These are phyloP conservation scores for Caenorhabditis imperialis DNA, from an alignment of 2,888 invertebrate species.

Conservation along the genomic window DNA sequence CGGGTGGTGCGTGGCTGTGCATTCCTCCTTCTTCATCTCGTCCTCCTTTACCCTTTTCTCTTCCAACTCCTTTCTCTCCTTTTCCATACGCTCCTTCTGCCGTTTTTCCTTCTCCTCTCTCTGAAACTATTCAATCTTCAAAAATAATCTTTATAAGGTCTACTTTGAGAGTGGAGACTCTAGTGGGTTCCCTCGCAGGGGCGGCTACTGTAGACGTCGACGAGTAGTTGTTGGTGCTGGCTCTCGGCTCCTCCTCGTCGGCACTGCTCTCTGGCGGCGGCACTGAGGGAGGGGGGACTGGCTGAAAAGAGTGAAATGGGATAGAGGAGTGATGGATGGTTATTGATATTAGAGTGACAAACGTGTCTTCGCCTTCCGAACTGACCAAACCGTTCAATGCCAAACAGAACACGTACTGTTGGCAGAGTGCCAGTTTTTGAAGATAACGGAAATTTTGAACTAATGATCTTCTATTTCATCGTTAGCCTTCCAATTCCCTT, in stretches of 20 bases:
- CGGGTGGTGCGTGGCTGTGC: slow-evolving; percentile 18
- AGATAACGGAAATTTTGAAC: too few species aligned
- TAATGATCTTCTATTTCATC: too few species aligned
- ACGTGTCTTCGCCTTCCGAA: too few species aligned
- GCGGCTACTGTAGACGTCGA: slow-evolving; percentile 49
- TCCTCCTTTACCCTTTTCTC: slow-evolving; percentile 37
- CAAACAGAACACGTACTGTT: too few species aligned
- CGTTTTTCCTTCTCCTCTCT: slow-evolving; percentile 50
- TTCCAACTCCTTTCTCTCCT: slow-evolving; percentile 45
- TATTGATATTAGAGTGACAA: too few species aligned
- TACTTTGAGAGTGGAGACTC: slow-evolving; percentile 54
- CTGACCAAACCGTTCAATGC: too few species aligned
- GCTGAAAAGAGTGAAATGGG: slow-evolving; percentile 25
- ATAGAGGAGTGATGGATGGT: too few species aligned
- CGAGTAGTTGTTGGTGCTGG: slow-evolving; percentile 37
- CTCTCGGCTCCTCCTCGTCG: slow-evolving; percentile 37
- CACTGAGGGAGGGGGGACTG: slow-evolving; percentile 54
- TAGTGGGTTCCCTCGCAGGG: slow-evolving; percentile 32
- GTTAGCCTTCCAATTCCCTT: neutral
- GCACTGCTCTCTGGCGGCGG: slow-evolving; percentile 53
- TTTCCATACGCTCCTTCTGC: slow-evolving; percentile 51
- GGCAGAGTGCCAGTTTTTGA: too few species aligned
- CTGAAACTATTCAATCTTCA: slow-evolving; percentile 18
- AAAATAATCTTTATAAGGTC: too few species aligned
- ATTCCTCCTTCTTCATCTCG: slow-evolving; percentile 41